Evolutionary conservation across 2,888 invertebrate species (phyloP), one percentile per base, ranked within the genome.

Genomic region (Philereme vetulata): DNA sequence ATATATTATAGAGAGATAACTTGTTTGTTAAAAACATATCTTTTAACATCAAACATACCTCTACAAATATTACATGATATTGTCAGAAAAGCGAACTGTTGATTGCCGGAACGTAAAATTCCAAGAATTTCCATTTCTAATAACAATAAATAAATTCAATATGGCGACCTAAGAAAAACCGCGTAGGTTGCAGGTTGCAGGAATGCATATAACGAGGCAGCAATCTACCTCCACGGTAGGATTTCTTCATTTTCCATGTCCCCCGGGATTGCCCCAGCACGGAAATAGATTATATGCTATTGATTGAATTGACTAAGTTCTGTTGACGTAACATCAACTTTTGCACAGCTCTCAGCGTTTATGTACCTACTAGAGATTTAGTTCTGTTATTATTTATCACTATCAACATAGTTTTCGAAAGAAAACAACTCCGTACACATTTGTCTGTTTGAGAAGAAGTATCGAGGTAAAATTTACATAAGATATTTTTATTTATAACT

Each of bases 261-360:
- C 77, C 77, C 51, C 61, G 82, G 81, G 83, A 85, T 80, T 80
- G 82, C 78, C 66, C 77, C 66, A 71, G 82, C 81, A 84, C 80
- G 78, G 82, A 85, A 85, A 86, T 83, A 83, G 84, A 85, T 83
- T 83, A 83, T 84, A 84, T 83, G 80, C 77, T 81, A 84, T 86
- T 80, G 84, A 85, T 86, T 85, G 84, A 81, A 83, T 83, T 74
- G 77, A 62, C 72, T 72, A 72, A 75, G 72, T 75, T 78, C 76
- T 74, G 75, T 71, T 71, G 70, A 72, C 69, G 76, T 80, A 80
- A 84, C 79, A 80, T 75, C 68, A 56, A 57, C 67, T 68, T 72
- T 76, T 74, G 67, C 60, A 65, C 51, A 72, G 67, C 72, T 71
- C 73, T 70, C 52, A 38, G 45, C 21, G 38, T 51, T 67, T 70